These are phyloP conservation scores for Lasaia peninsularis DNA, from an alignment of 1,140 invertebrate genomes.

Conservation along the genomic window DNA sequence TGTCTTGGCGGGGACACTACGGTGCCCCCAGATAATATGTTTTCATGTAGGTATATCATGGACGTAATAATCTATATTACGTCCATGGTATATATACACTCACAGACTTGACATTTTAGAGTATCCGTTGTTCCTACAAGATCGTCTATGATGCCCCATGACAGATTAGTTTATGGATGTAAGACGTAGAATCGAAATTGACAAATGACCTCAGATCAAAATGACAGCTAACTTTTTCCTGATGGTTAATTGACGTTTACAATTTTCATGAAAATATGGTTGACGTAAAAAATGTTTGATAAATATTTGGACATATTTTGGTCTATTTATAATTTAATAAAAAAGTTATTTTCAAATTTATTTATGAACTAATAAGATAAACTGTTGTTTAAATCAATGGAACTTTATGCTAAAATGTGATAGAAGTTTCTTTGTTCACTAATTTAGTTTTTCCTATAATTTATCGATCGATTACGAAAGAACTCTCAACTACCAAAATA, in stretches of 20 bases:
- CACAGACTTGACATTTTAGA: too few relatives aligned
- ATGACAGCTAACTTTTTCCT: conserved; percentile 47
- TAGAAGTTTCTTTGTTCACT: conserved; percentile 64
- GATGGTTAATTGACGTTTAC: conserved; percentile 24
- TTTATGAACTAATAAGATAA: conserved; percentile 1
- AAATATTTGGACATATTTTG: conserved; percentile 56
- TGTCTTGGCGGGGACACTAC: too few relatives aligned
- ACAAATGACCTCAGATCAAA: too few relatives aligned
- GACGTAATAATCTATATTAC: too few relatives aligned
- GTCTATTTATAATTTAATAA: conserved; percentile 16
- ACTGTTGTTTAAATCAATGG: conserved; percentile 6
- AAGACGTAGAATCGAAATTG: too few relatives aligned
- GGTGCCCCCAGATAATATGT: too few relatives aligned
- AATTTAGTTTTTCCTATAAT: conserved; percentile 56
- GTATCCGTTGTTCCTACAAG: too few relatives aligned
- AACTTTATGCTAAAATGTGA: conserved; percentile 19
- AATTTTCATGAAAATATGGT: conserved; percentile 39
- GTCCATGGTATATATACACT: too few relatives aligned
- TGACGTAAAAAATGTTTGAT: conserved; percentile 65
- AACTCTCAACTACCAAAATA: conserved; percentile 34
- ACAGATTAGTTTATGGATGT: too few relatives aligned
- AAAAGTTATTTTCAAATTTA: conserved; percentile 9
- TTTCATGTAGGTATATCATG: too few relatives aligned
- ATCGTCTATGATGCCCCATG: too few relatives aligned
- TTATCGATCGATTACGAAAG: conserved; percentile 75